Evolutionary conservation across 1,140 invertebrate species (phyloP), one percentile per base, ranked within the genome.

Genomic region (Drusus annulatus): DNA sequence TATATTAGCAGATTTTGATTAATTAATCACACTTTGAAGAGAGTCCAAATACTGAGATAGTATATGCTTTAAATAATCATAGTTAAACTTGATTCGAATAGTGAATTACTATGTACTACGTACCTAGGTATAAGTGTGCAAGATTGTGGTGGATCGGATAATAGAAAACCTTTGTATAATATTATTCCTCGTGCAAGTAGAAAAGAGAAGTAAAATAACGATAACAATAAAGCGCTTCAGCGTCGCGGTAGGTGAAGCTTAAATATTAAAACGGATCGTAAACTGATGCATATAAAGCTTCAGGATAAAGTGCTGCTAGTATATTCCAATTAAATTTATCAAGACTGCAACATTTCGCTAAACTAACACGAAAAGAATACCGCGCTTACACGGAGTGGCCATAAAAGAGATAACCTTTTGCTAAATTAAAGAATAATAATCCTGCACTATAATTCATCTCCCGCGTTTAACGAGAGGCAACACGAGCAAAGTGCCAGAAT

Each of bases 381-480:
- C 23, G 71, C 71, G 52, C 45, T 71, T 19, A 71, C n/a, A 71
- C 62, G 36, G 68, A 56, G 25, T 17, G 45, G 15, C 19, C 71
- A 58, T 75, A 75, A 75, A 75, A 58, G 52, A 75, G 71, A 75
- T 75, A 75, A 75, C 19, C 71, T 75, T 58, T 75, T 15, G 71
- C 54, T 75, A 75, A 31, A 75, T 75, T 75, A 75, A 75, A 75
- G 71, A 75, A 75, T 75, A 75, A 58, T 75, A 75, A 58, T 75
- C 31, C 52, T 6, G 28, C 52, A n/a, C 71, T 36, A 31, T 58
- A 75, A 75, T 75, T 75, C 54, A 75, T 75, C 54, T 75, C 68
- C n/a, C 23, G 71, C 23, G 25, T 58, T 75, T 75, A 75, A 75
- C 71, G 71, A 75, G 71, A 71, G 36, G 28, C 28, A 50, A 56